A percentile compares a stretch with the other conserved stretches of the same genome.
Conservation (phyloP, 2,113 vertebrate species). For the Orthonyx spaldingii region DNA sequence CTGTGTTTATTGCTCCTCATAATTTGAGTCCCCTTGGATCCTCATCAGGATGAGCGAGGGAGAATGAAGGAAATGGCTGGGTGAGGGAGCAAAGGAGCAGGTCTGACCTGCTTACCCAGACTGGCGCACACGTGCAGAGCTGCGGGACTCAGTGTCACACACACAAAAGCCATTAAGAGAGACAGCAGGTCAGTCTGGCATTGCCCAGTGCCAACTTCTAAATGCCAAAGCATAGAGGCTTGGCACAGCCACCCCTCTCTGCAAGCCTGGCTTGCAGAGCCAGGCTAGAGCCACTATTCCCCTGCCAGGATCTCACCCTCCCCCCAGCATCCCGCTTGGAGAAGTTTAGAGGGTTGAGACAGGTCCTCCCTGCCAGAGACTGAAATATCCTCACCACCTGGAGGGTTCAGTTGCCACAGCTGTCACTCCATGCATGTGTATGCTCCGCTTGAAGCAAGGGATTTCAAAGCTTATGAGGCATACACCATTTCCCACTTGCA, state of each 20-base stretch:
- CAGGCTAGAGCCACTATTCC: not conserved
- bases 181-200: slow-evolving; percentile 54
- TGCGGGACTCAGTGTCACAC: not conserved
- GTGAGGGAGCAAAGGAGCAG: not conserved
- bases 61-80: not conserved
- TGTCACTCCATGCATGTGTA: not conserved
- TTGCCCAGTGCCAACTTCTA: slow-evolving; percentile 17
- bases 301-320: not conserved
- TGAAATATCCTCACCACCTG: slow-evolving; percentile 16
- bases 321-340: not conserved
- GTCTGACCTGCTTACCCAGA: slow-evolving; percentile 44
- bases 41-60: not conserved
- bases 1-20: not conserved
- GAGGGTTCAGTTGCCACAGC: not conserved
- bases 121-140: slow-evolving; percentile 33
- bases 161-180: slow-evolving; percentile 55
- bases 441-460: not conserved
- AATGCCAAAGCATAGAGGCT: slow-evolving; percentile 16
- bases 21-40: not conserved
- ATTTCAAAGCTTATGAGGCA: not conserved
- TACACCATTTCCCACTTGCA: not conserved
- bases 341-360: not conserved
- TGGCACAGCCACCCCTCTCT: not conserved
- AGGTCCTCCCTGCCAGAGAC: not conserved
- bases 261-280: not conserved